Evolutionary conservation across 2,113 vertebrate genomes (phyloP), one percentile per base, ranked within the genome.

Genomic region (Cepphus grylle): DNA sequence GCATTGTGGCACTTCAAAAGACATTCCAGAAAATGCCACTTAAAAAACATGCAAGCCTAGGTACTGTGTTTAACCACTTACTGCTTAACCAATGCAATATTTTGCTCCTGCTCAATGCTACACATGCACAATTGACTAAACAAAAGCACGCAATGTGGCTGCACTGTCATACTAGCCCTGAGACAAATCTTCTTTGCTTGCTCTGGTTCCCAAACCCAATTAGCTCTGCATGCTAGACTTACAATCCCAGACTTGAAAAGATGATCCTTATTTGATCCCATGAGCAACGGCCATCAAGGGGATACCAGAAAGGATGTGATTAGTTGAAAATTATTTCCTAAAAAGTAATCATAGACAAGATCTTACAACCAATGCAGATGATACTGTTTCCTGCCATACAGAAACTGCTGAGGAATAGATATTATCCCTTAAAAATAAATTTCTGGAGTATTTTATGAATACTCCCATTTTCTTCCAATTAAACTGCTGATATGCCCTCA

Each of bases 1-100:
- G 98, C 98, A 97, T 56, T 94, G 95, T 97, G 96, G 97, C 88
- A 95, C 98, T 97, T 95, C 80, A 94, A 38, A 81, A 97, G 79
- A 47, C 21, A 16, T 91, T 90, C 83, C 74, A 95, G 93, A 97
- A 93, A 89, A 94, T 74, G 59, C 22, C 29, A 62, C 59, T 88
- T 88, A 21, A 73, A 91, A 94, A 92, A 16, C 70, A 94, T 88
- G 95, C 93, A 94, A 96, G 40, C 78, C 36, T 66, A 93, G 96
- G 69, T 79, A 79, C 74, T 87, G 63, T 69, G 78, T 95, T 97
- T 96, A 98, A 97, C 90, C 90, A 67, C 93, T 98, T 97, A 96
- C 91, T 97, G 96, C 95, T 91, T 94, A 96, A 94, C 94, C 94
- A 96, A 84, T 91, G 93, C 93, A 97, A 49, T 96, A 70, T 97